phyloP scores from a whole-genome alignment of 2,113 vertebrate genomes.

The Trochalopteron elliotii region DNA sequence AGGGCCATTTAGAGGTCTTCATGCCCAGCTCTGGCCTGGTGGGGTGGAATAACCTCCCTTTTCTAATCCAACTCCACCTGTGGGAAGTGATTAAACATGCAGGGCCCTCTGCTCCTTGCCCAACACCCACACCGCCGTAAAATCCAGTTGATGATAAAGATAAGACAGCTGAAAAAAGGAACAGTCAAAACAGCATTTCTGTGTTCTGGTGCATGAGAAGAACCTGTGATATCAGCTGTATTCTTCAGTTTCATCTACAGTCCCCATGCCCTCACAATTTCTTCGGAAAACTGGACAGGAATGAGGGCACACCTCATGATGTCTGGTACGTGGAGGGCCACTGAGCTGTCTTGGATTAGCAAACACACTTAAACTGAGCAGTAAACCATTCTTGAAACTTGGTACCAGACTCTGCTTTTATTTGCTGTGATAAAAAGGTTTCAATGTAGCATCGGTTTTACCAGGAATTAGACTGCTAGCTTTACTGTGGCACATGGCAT shows the following conservation, averaged over 20 bases:
- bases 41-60: neutral
- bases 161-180: neutral
- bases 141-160: neutral
- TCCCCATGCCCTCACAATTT: neutral
- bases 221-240: neutral
- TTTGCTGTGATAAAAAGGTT: neutral
- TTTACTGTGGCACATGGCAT: neutral
- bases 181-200: neutral
- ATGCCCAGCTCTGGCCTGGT: neutral
- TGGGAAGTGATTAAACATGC: neutral
- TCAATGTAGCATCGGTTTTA: neutral
- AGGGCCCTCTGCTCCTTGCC: neutral
- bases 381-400: neutral
- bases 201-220: neutral
- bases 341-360: neutral
- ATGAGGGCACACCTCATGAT: neutral
- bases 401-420: neutral
- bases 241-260: neutral
- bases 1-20: neutral
- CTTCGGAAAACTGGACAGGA: neutral
- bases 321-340: neutral
- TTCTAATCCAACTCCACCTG: neutral
- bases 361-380: neutral
- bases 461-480: neutral
- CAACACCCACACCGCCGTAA: accelerated